Percentiles rank a stretch among this genome's conserved stretches.
These are phyloP conservation scores for Colletes gigas DNA, from an alignment of 1,140 invertebrate species.

Conservation along the genomic window DNA sequence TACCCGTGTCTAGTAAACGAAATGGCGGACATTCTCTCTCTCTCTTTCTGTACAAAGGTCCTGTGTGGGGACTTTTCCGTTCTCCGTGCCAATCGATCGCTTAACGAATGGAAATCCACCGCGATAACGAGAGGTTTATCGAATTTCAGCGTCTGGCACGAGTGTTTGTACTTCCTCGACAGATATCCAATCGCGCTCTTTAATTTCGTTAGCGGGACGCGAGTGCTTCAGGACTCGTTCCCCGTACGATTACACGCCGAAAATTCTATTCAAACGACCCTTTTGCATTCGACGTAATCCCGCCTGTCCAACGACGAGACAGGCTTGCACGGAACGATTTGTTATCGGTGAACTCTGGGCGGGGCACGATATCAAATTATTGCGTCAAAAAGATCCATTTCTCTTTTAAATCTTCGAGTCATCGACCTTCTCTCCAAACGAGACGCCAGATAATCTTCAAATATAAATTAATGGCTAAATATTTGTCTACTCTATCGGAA, in stretches of 20 bases:
- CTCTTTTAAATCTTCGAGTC: background rate
- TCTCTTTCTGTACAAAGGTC: background rate
- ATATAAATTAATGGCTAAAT: too few species aligned
- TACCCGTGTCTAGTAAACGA: background rate
- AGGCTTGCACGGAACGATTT: background rate
- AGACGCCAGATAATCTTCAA: too few species aligned
- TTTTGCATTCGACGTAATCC: background rate
- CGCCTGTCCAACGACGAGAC: background rate
- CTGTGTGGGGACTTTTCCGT: too few species aligned
- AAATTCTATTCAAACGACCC: conserved; percentile 1
- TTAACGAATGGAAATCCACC: background rate
- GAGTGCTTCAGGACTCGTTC: background rate
- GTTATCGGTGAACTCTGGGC: background rate
- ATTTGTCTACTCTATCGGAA: too few species aligned
- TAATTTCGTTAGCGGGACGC: conserved; percentile 20
- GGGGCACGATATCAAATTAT: background rate
- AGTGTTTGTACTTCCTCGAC: background rate
- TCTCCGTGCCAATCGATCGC: background rate
- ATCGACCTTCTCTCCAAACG: too few species aligned
- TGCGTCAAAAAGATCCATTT: background rate
- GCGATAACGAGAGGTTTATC: background rate
- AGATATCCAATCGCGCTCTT: conserved; percentile 22
- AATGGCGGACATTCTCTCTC: background rate
- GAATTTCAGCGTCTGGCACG: background rate
- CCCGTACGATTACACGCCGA: background rate